Conservation (phyloP, 1,140 invertebrate genomes). For the Chironomus striatipennis region DNA sequence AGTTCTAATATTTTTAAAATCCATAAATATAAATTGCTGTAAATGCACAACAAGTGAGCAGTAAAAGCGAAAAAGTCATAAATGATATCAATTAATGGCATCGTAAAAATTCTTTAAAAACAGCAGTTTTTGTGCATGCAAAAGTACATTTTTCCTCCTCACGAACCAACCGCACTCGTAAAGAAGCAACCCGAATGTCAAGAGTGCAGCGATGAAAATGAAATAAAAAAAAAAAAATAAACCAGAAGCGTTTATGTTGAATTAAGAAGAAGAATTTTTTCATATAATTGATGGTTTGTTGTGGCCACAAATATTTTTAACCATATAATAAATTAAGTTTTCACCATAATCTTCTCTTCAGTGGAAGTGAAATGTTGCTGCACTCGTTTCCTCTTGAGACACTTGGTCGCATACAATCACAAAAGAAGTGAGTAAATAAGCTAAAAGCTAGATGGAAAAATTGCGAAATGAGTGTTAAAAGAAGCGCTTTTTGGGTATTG, state of each 20-base stretch:
- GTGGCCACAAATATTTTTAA: background rate
- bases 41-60: too few relatives aligned
- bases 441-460: background rate
- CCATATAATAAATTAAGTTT: constrained; percentile 1
- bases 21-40: too few relatives aligned
- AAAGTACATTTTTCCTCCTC: too few relatives aligned
- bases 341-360: background rate
- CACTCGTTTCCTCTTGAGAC: background rate
- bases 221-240: too few relatives aligned
- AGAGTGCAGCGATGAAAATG: too few relatives aligned
- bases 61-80: background rate
- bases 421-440: background rate
- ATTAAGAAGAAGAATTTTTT: background rate
- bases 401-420: background rate
- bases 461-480: too few relatives aligned
- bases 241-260: too few relatives aligned
- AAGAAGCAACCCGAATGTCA: too few relatives aligned
- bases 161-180: too few relatives aligned
- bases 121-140: too few relatives aligned
- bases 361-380: background rate
- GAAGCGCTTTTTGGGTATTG: too few relatives aligned
- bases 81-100: constrained; percentile 14
- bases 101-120: background rate
- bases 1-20: too few relatives aligned
- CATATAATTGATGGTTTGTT: constrained; percentile 1